Evolutionary conservation across 2,888 invertebrate genomes (phyloP).

Genomic region (Sycophila texana): DNA sequence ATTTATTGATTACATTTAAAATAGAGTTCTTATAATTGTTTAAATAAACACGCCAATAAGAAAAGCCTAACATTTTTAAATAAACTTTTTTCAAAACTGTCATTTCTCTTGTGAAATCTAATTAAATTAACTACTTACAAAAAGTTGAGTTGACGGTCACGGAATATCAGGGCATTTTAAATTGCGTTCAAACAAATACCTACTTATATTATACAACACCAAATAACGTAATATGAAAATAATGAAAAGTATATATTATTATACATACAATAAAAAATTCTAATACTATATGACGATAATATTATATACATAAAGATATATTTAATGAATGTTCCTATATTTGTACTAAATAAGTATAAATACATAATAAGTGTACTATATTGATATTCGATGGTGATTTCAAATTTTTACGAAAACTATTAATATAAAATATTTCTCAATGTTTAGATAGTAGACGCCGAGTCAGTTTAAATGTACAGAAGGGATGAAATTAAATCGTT

Average conservation of each 20-base stretch:
- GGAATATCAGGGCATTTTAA: conserved; percentile 73
- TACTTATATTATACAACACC: conserved; percentile 71
- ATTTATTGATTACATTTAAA: not conserved
- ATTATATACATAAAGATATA: conserved; percentile 71
- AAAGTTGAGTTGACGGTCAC: conserved; percentile 63
- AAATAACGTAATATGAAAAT: conserved; percentile 68
- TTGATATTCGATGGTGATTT: conserved; percentile 74
- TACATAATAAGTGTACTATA: conserved; percentile 73
- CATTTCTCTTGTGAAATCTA: not conserved
- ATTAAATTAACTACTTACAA: conserved; percentile 20
- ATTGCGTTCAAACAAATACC: conserved; percentile 68
- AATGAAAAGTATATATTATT: conserved; percentile 61
- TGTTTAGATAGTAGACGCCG: conserved; percentile 66
- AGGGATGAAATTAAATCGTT: conserved; percentile 34
- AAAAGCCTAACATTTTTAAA: no score
- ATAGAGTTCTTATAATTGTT: not conserved
- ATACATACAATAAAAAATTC: conserved; percentile 59
- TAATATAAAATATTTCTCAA: conserved; percentile 65
- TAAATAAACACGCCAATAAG: not conserved
- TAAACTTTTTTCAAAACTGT: conserved; percentile 15
- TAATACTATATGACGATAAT: conserved; percentile 67
- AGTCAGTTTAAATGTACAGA: conserved; percentile 45
- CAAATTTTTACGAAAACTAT: conserved; percentile 72
- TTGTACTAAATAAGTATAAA: conserved; percentile 71
- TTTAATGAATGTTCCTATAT: conserved; percentile 76